Evolutionary conservation across 35 echinoderm and acorn worm species (phyloP).

Genomic region (Ophioderma brevispina): DNA sequence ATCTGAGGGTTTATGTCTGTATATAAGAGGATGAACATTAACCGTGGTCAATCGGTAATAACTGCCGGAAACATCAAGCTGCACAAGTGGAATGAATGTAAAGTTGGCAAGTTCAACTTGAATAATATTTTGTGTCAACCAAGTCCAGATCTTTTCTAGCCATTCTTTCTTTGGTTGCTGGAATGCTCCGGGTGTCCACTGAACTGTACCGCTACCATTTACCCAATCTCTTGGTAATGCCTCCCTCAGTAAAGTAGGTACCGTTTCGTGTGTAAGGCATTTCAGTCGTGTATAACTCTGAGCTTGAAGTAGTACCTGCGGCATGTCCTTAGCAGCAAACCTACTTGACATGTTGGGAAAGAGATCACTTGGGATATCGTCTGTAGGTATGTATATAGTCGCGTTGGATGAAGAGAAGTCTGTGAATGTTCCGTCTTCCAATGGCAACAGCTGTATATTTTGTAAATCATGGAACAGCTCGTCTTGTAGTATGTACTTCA

Average conservation of each 20-base stretch:
- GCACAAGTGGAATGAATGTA: neutral
- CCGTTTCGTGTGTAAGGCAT: neutral
- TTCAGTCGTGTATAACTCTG: neutral
- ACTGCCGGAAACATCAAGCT: neutral
- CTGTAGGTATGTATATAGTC: slow-evolving; percentile 1
- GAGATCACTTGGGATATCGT: neutral
- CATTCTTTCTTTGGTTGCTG: slow-evolving; percentile 1
- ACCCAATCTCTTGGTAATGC: neutral
- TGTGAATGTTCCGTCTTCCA: slow-evolving; percentile 44
- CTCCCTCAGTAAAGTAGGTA: neutral
- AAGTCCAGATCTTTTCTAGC: slow-evolving; percentile 7
- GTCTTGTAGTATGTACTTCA: slow-evolving; percentile 51
- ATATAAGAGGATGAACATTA: neutral
- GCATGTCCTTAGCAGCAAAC: slow-evolving; percentile 13
- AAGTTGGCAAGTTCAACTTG: neutral
- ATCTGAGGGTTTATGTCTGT: neutral
- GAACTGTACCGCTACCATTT: neutral
- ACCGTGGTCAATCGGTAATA: neutral
- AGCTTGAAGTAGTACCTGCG: neutral
- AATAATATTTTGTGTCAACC: neutral
- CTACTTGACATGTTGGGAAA: slow-evolving; percentile 10
- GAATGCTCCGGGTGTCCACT: slow-evolving; percentile 16
- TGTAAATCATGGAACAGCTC: slow-evolving; percentile 11
- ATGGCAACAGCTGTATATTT: slow-evolving; percentile 37
- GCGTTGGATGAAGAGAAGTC: neutral